phyloP scores from a whole-genome alignment of 92 coral and sea anemone genomes.

The Hydrozoanthus gracilis region DNA sequence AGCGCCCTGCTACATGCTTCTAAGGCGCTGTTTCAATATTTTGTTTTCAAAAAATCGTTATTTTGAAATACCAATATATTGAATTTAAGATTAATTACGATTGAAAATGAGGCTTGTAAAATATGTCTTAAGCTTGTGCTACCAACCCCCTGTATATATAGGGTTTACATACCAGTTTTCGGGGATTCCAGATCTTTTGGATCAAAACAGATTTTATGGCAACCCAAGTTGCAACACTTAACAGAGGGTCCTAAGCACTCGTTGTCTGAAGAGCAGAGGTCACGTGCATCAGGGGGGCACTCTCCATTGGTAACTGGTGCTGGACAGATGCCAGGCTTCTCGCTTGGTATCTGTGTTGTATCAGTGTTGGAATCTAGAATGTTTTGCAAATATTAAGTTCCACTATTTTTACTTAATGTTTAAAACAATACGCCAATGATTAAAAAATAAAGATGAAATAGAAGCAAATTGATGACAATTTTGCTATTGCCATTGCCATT shows the following conservation, averaged over 20 bases:
- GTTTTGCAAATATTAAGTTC: not conserved
- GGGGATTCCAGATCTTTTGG: constrained; percentile 19
- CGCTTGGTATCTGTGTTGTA: not conserved
- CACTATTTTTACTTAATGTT: no score
- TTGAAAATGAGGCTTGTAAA: no score
- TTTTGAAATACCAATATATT: not conserved
- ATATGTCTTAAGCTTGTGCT: no score
- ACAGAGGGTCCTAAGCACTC: constrained; percentile 20
- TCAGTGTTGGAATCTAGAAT: not conserved
- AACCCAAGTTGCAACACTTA: constrained; percentile 36
- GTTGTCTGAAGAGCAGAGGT: constrained; percentile 12
- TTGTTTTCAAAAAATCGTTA: no score
- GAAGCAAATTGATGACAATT: no score
- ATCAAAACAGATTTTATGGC: constrained; percentile 21
- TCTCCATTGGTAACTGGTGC: constrained; percentile 8
- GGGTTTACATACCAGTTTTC: not conserved
- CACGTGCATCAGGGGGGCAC: constrained; percentile 16
- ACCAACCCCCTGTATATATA: no score
- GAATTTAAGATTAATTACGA: not conserved
- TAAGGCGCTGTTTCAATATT: no score
- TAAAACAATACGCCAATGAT: no score
- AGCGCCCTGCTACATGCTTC: no score
- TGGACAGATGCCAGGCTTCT: constrained; percentile 44
- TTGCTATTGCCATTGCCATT: no score
- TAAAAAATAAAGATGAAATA: no score